A percentile compares a stretch with the other conserved stretches of the same genome.
These are phyloP conservation scores for Crocidura indochinensis DNA, from an alignment of 2,797 vertebrate species.

Conservation along the genomic window DNA sequence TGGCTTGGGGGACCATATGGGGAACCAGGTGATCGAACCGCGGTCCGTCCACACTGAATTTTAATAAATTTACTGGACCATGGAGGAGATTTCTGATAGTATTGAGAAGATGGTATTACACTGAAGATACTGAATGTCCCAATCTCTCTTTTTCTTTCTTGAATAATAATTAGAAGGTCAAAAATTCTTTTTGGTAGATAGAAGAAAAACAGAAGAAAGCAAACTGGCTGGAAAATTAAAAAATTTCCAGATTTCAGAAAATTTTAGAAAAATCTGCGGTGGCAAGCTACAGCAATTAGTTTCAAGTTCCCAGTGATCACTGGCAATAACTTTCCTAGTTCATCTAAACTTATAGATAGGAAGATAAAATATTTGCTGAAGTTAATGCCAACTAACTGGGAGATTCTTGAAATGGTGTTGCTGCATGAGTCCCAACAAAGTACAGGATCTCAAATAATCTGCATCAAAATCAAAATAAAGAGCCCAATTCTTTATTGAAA, in stretches of 20 bases:
- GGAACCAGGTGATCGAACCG: no score
- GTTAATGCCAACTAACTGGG: background rate
- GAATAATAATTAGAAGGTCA: background rate
- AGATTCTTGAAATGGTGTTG: background rate
- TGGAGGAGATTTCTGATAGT: background rate
- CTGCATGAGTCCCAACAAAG: background rate
- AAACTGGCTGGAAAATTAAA: slow-evolving; percentile 14
- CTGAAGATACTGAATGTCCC: background rate
- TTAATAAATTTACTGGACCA: background rate
- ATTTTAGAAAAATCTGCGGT: background rate
- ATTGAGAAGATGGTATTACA: background rate
- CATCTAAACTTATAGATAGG: background rate
- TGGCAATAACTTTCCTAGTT: background rate
- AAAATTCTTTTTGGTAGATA: no score
- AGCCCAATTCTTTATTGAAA: background rate
- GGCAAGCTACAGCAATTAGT: background rate
- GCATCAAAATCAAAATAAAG: slow-evolving; percentile 13
- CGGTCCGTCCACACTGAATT: background rate
- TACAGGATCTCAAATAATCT: background rate
- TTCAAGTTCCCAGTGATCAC: background rate
- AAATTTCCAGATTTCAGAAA: no score
- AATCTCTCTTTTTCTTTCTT: background rate
- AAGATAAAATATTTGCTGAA: slow-evolving; percentile 32
- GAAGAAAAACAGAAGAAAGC: background rate
- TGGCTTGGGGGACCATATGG: no score